Percentiles rank a stretch among this genome's conserved stretches.
Conservation (phyloP, 2,113 vertebrate genomes). For the Sapajus apella region DNA sequence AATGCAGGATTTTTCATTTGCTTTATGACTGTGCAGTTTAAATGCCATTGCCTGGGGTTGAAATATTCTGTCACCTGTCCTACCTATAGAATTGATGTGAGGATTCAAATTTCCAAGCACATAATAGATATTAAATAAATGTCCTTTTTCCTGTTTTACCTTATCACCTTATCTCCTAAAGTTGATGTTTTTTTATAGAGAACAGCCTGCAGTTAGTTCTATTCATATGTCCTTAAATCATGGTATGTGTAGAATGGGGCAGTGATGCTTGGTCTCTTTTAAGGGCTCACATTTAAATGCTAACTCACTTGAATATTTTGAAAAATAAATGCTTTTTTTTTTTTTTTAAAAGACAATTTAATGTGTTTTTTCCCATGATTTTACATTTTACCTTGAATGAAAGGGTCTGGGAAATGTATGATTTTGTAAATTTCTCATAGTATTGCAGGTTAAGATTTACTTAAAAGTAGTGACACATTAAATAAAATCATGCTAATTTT, state of each 20-base stretch:
- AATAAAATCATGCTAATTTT: neutral
- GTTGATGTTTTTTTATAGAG: neutral
- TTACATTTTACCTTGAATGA: neutral
- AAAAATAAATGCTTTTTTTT: neutral
- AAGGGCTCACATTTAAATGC: neutral
- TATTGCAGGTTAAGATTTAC: conserved; percentile 14
- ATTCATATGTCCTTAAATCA: neutral
- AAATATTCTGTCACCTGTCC: neutral
- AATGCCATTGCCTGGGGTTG: neutral
- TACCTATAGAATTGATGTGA: conserved; percentile 9
- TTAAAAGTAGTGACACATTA: neutral
- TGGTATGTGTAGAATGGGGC: neutral
- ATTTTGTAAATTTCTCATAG: neutral
- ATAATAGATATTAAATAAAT: neutral
- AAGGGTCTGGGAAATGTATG: neutral
- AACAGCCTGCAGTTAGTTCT: neutral
- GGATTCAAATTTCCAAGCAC: neutral
- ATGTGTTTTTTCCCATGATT: neutral
- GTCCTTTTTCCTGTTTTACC: neutral
- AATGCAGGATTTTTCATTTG: neutral
- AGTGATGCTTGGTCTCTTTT: neutral
- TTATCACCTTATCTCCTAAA: neutral
- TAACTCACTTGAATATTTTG: neutral
- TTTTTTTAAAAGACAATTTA: neutral
- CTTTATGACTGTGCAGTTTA: neutral